Evolutionary conservation across 2,888 invertebrate species (phyloP), one percentile per base, ranked within the genome.

Genomic region (Hemaris fuciformis): DNA sequence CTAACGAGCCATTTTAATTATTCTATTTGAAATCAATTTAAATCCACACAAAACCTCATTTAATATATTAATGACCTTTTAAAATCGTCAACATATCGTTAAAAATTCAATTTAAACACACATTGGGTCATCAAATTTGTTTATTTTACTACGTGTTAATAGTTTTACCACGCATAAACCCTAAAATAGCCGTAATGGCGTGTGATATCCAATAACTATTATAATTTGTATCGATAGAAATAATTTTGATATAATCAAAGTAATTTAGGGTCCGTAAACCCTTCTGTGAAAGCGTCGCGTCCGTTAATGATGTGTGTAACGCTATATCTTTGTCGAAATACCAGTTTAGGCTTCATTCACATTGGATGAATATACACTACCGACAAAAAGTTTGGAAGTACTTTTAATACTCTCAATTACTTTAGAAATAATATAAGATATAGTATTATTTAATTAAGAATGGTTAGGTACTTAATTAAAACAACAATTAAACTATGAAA

Each of bases 301-400:
- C 61, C 67, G 65, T 64, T 77, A 78, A 77, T 76, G 77, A 78
- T 62, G 72, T 69, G 69, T 70, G 75, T 65, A 78, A 78, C 63
- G 60, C 63, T 62, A 78, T 76, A 78, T 66, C 64, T 67, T 73
- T 76, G 68, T 64, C 57, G 64, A 61, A 61, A 63, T 43, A 53
- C 61, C 61, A 61, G 62, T 61, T 66, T 67, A 59, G 23, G 34
- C 4, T 8, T 7, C 15, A 22, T 46, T 59, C 20, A 59, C n/a
- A 23, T 5, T 31, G 27, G 48, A n/a, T n/a, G n/a, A n/a, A n/a
- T n/a, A n/a, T n/a, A n/a, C n/a, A n/a, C n/a, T n/a, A n/a, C n/a
- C n/a, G n/a, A n/a, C n/a, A n/a, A n/a, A n/a, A n/a, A n/a, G n/a
- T n/a, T n/a, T n/a, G n/a, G n/a, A n/a, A n/a, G n/a, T n/a, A n/a